Conservation (phyloP, 2,797 vertebrate genomes). For the Prunella strophiata region DNA sequence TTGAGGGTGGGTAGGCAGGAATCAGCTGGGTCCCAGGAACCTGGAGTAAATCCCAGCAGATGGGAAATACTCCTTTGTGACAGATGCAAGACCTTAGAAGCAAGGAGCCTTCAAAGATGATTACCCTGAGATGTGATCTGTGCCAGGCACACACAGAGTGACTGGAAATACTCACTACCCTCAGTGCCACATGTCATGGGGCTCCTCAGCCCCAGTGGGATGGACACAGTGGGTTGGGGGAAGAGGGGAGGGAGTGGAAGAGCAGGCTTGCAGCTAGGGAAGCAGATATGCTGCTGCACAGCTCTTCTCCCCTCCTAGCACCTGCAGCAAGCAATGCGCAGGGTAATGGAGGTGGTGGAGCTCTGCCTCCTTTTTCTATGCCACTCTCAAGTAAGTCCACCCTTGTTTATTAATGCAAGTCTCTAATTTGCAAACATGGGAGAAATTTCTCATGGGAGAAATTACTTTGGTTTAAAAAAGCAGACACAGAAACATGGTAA, state of each 20-base stretch:
- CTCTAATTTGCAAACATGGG: not conserved
- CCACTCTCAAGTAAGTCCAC: not conserved
- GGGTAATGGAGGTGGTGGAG: not conserved
- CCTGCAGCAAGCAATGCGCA: not conserved
- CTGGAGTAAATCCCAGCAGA: conserved; percentile 10
- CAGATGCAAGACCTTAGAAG: conserved; percentile 35
- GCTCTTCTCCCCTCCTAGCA: not conserved
- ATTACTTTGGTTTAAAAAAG: conserved; percentile 22
- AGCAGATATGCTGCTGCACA: not conserved
- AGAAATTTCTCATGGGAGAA: conserved; percentile 32
- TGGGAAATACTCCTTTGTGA: conserved; percentile 44
- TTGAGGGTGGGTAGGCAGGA: not conserved
- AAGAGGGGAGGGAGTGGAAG: not conserved
- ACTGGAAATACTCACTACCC: not conserved
- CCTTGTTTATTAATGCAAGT: not conserved
- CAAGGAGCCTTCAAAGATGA: conserved; percentile 26
- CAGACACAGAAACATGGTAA: not conserved
- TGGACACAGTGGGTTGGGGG: not conserved
- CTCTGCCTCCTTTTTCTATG: not conserved
- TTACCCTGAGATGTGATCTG: conserved; percentile 28
- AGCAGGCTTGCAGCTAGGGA: not conserved
- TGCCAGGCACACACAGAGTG: not conserved
- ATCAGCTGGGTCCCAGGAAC: not conserved
- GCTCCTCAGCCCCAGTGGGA: not conserved
- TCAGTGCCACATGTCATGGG: not conserved